Conservation (phyloP, 2,797 vertebrate genomes). For the Halcyon badia region DNA sequence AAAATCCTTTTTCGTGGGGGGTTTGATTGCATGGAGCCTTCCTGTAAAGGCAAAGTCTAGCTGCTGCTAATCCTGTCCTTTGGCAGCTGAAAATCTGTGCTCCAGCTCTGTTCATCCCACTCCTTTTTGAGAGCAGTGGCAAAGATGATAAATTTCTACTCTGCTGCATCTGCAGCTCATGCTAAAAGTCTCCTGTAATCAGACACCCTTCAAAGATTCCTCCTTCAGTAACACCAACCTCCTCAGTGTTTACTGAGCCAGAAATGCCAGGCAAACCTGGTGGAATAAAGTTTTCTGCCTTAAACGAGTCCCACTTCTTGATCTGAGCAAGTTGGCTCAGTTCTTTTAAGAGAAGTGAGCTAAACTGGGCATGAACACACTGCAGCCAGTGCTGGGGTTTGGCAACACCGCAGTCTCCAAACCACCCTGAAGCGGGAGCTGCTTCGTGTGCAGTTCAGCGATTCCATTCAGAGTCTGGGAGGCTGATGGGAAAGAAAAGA, state of each 20-base stretch:
- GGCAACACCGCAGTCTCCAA: background rate
- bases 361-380: background rate
- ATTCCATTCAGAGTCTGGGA: background rate
- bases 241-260: background rate
- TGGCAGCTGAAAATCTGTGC: background rate
- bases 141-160: background rate
- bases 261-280: background rate
- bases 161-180: background rate
- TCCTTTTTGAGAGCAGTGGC: background rate
- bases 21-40: background rate
- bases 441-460: accelerated
- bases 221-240: background rate
- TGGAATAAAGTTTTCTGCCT: background rate
- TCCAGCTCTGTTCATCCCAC: background rate
- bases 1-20: background rate
- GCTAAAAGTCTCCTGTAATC: background rate
- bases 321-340: background rate
- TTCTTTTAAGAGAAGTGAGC: background rate
- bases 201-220: background rate
- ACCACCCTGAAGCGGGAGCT: accelerated
- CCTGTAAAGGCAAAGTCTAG: background rate
- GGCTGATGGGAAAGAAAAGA: background rate
- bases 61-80: slow-evolving; percentile 1
- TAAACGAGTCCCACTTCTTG: background rate
- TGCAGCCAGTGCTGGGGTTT: background rate